Evolutionary conservation across 2,113 vertebrate species (phyloP), one percentile per base, ranked within the genome.

Genomic region (Sardina pilchardus): DNA sequence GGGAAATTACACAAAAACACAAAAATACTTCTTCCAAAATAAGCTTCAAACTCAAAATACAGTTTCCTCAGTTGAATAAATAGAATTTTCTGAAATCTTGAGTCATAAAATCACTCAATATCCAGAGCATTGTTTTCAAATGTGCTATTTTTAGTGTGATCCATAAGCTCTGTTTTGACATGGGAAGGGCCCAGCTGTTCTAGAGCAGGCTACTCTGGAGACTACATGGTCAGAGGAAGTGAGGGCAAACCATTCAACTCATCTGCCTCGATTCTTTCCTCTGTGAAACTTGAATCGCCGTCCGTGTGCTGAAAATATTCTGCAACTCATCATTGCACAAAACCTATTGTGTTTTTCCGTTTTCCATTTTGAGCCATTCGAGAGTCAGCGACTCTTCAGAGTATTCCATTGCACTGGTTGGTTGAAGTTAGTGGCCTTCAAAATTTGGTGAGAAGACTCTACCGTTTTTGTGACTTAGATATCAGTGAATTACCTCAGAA

Each of bases 221-320:
- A 89, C 45, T 86, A 80, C 39, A 81, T 14, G 67, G 87, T 88
- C 71, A 85, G 10, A 82, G 90, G 89, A 94, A 92, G 90, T 89
- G 85, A 91, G 90, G 87, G 87, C 88, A 94, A 92, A 93, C 89
- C 83, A 83, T 88, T 92, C 88, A 87, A 53, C 85, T 88, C 90
- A 90, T 93, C 88, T 89, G 85, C 85, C 83, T 86, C 71, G 82
- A 82, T 91, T 86, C 59, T 91, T 89, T 91, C 91, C 89, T 89
- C 71, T 48, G 30, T 85, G 50, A 78, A 87, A 91, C 87, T 88
- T 90, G 89, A 92, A 88, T 91, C 89, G 91, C 88, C 82, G 56
- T 84, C 87, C 71, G 67, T 12, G 44, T 89, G 86, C 82, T 87
- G 86, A 85, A 67, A 91, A 45, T 53, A 56, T 75, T 85, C 80